phyloP scores from a whole-genome alignment of 2,113 vertebrate genomes.

The Centropus unirufus region DNA sequence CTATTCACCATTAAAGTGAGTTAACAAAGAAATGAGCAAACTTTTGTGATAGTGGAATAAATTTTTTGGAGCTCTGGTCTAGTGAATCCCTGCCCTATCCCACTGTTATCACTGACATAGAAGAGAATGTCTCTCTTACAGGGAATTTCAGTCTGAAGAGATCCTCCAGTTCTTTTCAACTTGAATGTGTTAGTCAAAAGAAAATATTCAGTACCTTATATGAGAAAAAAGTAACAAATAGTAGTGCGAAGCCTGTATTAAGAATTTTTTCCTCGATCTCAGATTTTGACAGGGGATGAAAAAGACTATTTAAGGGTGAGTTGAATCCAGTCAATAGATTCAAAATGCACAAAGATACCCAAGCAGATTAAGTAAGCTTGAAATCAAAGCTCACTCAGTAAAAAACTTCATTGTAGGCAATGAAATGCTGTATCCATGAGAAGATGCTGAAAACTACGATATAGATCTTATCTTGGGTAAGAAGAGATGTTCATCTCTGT shows the following conservation, averaged over 20 bases:
- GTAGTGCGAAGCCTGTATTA: background rate
- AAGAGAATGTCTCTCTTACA: background rate
- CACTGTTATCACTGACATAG: background rate
- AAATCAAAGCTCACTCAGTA: background rate
- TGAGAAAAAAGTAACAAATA: background rate
- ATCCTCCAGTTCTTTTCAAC: background rate
- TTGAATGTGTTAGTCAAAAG: background rate
- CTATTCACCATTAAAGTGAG: background rate
- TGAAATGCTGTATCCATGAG: background rate
- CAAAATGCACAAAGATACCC: background rate
- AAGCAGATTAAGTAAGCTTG: background rate
- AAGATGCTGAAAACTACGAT: background rate
- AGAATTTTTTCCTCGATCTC: background rate
- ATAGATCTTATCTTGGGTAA: background rate
- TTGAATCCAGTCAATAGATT: background rate
- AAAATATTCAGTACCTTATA: background rate
- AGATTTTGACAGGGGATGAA: background rate
- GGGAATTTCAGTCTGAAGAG: background rate
- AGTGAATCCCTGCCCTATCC: background rate
- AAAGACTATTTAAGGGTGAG: background rate
- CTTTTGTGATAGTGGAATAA: background rate
- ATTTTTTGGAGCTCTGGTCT: background rate
- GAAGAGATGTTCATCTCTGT: background rate
- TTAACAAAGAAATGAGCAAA: background rate
- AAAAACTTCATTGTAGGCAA: background rate